Base-by-base conservation (phyloP, 2,113 vertebrate genomes). In the Bos javanicus region DNA sequence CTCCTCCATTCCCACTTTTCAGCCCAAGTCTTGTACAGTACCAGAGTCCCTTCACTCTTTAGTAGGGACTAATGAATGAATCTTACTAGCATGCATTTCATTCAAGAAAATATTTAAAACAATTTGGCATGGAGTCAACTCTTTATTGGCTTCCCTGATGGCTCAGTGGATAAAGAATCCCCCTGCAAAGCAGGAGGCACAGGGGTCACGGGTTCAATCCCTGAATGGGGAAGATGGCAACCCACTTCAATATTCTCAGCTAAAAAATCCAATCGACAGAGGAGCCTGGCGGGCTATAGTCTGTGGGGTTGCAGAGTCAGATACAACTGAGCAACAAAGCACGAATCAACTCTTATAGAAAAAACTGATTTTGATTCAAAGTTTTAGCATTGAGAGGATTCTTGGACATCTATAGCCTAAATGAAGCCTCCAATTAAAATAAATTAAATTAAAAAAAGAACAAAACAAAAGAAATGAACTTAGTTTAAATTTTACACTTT, bases 361-460 rank as follows among this genome's bases (percentile, higher is more conserved):
- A 92, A 62, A 96, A 76, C 25, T 28, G 39, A 46, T 36, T 92
- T 82, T 82, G 17, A 64, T 85, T 97, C 15, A 87, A 89, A 62
- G 1, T 82, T 84, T 95, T n/a, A 74, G 52, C 46, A 71, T 85
- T 54, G 7, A 90, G 50, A 83, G 33, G 11, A 36, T 81, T 59
- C 57, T 92, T 50, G 11, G 12, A 85, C 6, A 81, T n/a, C n/a
- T 33, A 56, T 5, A 74, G 39, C 13, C 74, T 88, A 83, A 91
- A 90, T 14, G 26, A 94, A 46, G 43, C 43, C 6, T 46, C 43
- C 43, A 46, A 7, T 46, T 46, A 46, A 46, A 46, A 46, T 46
- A 46, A 46, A 46, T 46, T 46, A 46, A 46, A 46, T 46, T 46
- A 7, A 46, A 7, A 43, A 43, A 5, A 46, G 7, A 46, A 46